A percentile compares a stretch with the other conserved stretches of the same genome.
Evolutionary conservation across 2,888 invertebrate species (phyloP).

Genomic region (Pammene fasciana): DNA sequence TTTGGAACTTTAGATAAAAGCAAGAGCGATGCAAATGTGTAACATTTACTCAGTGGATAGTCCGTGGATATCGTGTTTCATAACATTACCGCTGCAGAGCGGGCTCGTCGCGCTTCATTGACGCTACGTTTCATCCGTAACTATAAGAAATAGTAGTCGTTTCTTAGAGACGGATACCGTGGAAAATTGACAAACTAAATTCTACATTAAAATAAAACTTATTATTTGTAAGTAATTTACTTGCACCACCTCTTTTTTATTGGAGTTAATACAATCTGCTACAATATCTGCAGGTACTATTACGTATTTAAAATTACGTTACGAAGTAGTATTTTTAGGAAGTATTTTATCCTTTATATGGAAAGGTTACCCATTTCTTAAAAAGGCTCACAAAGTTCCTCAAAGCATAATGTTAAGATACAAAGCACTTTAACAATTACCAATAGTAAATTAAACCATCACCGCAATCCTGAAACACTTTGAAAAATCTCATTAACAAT

Average conservation of each 20-base stretch:
- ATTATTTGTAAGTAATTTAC: background rate
- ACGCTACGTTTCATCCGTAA: slow-evolving; percentile 23
- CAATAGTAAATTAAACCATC: slow-evolving; percentile 25
- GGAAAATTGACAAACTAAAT: background rate
- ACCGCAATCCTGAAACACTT: slow-evolving; percentile 27
- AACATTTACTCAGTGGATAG: slow-evolving; percentile 4
- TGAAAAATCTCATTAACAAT: slow-evolving; percentile 44
- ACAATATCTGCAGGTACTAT: too few relatives aligned
- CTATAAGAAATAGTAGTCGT: slow-evolving; percentile 15
- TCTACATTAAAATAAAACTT: background rate
- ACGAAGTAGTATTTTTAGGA: too few relatives aligned
- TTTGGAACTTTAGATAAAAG: too few relatives aligned
- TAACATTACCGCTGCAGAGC: background rate
- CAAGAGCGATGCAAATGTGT: background rate
- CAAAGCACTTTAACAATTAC: slow-evolving; percentile 15
- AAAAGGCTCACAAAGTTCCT: background rate
- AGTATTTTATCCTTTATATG: too few relatives aligned
- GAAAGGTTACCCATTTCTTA: background rate
- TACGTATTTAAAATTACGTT: too few relatives aligned
- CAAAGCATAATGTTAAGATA: background rate
- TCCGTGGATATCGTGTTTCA: slow-evolving; percentile 20
- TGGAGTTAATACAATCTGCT: too few relatives aligned
- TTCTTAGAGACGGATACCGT: slow-evolving; percentile 16
- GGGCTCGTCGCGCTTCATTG: slow-evolving; percentile 23
- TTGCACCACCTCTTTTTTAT: background rate